Evolutionary conservation across 1,140 invertebrate species (phyloP).

Genomic region (Drosophila trapezifrons): DNA sequence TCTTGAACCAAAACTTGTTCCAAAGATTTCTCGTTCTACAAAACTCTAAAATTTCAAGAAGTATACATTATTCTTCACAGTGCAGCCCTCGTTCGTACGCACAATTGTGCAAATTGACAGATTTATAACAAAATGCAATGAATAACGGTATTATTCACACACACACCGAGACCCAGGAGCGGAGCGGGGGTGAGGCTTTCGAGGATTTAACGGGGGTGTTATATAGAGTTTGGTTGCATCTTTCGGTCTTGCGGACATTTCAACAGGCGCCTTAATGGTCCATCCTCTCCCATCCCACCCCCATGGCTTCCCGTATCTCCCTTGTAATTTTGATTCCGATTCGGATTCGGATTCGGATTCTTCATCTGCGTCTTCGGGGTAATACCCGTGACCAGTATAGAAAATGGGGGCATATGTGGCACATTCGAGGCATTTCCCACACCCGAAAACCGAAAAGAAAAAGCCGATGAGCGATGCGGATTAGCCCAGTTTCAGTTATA

Average conservation of each 20-base stretch:
- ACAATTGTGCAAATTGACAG: conserved; percentile 82
- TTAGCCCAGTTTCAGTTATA: conserved; percentile 69
- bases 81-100: conserved; percentile 51
- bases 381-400: conserved; percentile 62
- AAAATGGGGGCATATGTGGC: conserved; percentile 71
- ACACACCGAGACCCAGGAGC: conserved; percentile 16
- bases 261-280: conserved; percentile 70
- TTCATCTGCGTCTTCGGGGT: conserved; percentile 18
- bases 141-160: conserved; percentile 75
- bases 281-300: not conserved
- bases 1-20: not conserved
- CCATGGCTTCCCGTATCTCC: not conserved
- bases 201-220: conserved; percentile 19
- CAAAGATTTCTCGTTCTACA: not conserved
- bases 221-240: conserved; percentile 45
- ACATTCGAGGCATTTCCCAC: conserved; percentile 15
- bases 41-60: too few relatives aligned
- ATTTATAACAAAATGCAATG: conserved; percentile 81
- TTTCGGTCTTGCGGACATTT: conserved; percentile 51
- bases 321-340: not conserved
- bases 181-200: not conserved
- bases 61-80: too few relatives aligned
- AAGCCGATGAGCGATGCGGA: conserved; percentile 48
- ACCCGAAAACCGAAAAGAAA: not conserved
- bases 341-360: not conserved